Conservation (phyloP, 2,797 vertebrate genomes). For the Pelobates cultripes region DNA sequence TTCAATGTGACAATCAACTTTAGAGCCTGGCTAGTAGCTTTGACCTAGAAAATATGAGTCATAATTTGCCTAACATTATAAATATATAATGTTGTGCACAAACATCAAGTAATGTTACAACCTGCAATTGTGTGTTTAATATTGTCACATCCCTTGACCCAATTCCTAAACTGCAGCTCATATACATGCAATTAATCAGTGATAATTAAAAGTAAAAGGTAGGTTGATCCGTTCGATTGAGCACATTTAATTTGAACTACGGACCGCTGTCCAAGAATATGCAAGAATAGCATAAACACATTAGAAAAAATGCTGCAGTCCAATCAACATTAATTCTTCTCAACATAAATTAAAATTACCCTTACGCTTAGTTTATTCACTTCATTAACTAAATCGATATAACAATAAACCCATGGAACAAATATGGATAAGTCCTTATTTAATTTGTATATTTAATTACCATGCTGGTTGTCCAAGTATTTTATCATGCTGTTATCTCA, state of each 20-base stretch:
- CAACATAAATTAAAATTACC: slow-evolving; percentile 12
- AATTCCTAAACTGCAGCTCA: background rate
- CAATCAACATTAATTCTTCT: slow-evolving; percentile 16
- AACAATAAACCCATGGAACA: slow-evolving; percentile 25
- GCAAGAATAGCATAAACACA: too few species aligned
- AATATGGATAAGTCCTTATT: slow-evolving; percentile 48
- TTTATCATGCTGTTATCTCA: background rate
- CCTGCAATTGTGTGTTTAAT: too few species aligned
- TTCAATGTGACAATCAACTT: too few species aligned
- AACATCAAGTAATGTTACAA: too few species aligned
- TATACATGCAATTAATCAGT: slow-evolving; percentile 12
- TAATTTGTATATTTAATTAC: slow-evolving; percentile 43
- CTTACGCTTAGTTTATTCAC: slow-evolving; percentile 25
- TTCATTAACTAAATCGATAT: slow-evolving; percentile 49
- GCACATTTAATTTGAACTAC: too few species aligned
- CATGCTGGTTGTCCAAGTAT: background rate
- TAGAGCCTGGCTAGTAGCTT: too few species aligned
- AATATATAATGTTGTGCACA: too few species aligned
- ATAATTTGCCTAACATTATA: too few species aligned
- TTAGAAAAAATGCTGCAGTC: background rate
- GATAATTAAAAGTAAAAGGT: too few species aligned
- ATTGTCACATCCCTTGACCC: background rate
- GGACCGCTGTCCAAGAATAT: too few species aligned
- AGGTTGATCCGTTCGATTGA: too few species aligned
- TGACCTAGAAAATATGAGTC: too few species aligned